Conservation (phyloP, 2,797 vertebrate species). For the Choloepus didactylus region DNA sequence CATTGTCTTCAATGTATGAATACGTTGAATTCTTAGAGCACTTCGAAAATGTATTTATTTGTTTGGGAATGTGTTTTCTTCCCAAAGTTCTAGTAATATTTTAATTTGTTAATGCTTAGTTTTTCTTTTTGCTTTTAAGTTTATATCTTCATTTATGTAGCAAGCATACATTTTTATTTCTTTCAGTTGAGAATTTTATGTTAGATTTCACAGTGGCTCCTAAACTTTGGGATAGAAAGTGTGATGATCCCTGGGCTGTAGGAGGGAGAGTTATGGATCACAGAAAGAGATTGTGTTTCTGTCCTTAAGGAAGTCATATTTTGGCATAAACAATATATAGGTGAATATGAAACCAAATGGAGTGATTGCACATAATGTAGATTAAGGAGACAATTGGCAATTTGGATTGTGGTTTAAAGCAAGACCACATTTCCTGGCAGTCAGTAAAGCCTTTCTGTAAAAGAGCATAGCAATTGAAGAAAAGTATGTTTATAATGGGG, state of each 20-base stretch:
- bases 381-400: background rate
- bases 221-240: background rate
- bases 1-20: background rate
- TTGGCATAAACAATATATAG: background rate
- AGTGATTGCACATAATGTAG: background rate
- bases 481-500: background rate
- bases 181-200: background rate
- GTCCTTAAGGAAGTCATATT: background rate
- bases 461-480: constrained; percentile 9
- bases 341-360: constrained; percentile 22
- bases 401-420: constrained; percentile 37
- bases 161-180: background rate
- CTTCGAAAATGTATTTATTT: constrained; percentile 24
- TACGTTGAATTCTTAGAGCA: constrained; percentile 9
- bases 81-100: background rate
- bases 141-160: background rate
- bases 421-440: background rate
- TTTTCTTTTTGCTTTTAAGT: constrained; percentile 3
- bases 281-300: constrained; percentile 52
- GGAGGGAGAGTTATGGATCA: background rate
- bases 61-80: constrained; percentile 5
- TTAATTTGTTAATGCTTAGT: constrained; percentile 16
- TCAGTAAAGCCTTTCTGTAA: constrained; percentile 41
- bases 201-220: constrained; percentile 13
- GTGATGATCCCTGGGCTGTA: background rate